Evolutionary conservation across 1,140 invertebrate species (phyloP).

Genomic region (Drosophila teissieri): DNA sequence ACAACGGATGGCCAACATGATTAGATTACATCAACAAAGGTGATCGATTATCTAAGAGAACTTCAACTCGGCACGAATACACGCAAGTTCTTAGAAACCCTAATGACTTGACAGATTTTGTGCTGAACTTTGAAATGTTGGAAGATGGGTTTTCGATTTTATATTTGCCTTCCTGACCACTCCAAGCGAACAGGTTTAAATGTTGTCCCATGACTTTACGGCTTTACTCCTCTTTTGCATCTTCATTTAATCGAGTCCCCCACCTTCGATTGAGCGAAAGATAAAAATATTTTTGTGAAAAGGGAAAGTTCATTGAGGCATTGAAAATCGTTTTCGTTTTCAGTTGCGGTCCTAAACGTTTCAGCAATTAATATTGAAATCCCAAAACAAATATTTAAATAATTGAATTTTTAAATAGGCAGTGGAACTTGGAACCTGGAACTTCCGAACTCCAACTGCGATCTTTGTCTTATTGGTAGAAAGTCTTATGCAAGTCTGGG

Average conservation of each 20-base stretch:
- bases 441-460: constrained; percentile 4
- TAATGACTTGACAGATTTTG: constrained; percentile 21
- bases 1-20: constrained; percentile 59
- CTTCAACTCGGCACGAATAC: constrained; percentile 11
- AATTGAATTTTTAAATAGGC: constrained; percentile 66
- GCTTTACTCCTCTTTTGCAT: constrained; percentile 76
- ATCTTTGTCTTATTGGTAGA: constrained; percentile 11
- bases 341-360: constrained; percentile 51
- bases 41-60: constrained; percentile 37
- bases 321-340: constrained; percentile 53
- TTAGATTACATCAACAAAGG: constrained; percentile 41
- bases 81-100: constrained; percentile 23
- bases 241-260: constrained; percentile 67
- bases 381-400: constrained; percentile 70
- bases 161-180: constrained; percentile 45
- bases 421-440: background rate
- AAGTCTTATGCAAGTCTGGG: constrained; percentile 58
- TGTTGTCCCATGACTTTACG: constrained; percentile 65
- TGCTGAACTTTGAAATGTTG: background rate
- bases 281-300: constrained; percentile 58
- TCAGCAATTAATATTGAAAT: constrained; percentile 70
- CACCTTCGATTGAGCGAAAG: constrained; percentile 15
- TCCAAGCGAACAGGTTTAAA: constrained; percentile 72
- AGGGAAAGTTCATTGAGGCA: constrained; percentile 79
- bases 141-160: constrained; percentile 18